Percentiles rank a stretch among this genome's conserved stretches.
These are phyloP conservation scores for Ceriagrion tenellum DNA, from an alignment of 2,888 invertebrate species.

Conservation along the genomic window DNA sequence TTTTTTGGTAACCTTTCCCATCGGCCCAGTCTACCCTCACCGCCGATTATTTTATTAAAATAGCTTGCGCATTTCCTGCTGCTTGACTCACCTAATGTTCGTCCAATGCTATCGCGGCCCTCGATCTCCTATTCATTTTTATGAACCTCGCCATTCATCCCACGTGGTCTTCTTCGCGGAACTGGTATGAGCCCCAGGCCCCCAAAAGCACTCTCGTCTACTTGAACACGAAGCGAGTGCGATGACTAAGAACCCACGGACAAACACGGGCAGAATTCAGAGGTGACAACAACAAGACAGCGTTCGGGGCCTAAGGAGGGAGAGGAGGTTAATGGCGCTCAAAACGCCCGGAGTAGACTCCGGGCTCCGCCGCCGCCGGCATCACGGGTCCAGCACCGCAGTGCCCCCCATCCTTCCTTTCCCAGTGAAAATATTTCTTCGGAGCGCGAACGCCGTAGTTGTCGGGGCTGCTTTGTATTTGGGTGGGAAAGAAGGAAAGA, in stretches of 20 bases:
- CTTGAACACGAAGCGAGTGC: background rate
- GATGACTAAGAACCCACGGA: background rate
- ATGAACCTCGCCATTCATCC: too few relatives aligned
- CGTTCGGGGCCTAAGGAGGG: background rate
- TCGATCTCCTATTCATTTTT: too few relatives aligned
- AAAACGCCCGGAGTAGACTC: background rate
- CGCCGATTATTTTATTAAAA: too few relatives aligned
- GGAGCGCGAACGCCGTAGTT: background rate
- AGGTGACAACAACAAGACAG: background rate
- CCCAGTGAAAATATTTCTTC: background rate
- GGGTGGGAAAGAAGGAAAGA: background rate
- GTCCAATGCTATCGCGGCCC: too few relatives aligned
- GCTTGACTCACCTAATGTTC: too few relatives aligned
- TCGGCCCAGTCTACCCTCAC: too few relatives aligned
- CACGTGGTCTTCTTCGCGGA: too few relatives aligned
- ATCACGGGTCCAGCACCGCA: background rate
- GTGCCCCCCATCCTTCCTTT: background rate
- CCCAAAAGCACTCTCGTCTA: background rate
- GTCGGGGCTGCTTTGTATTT: background rate
- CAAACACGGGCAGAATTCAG: background rate
- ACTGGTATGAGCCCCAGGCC: background rate
- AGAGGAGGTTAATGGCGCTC: background rate
- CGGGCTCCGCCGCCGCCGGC: background rate
- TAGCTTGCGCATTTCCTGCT: too few relatives aligned
- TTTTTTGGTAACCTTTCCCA: too few relatives aligned